Conservation (phyloP, 2,797 vertebrate species). For the Liasis olivaceus region DNA sequence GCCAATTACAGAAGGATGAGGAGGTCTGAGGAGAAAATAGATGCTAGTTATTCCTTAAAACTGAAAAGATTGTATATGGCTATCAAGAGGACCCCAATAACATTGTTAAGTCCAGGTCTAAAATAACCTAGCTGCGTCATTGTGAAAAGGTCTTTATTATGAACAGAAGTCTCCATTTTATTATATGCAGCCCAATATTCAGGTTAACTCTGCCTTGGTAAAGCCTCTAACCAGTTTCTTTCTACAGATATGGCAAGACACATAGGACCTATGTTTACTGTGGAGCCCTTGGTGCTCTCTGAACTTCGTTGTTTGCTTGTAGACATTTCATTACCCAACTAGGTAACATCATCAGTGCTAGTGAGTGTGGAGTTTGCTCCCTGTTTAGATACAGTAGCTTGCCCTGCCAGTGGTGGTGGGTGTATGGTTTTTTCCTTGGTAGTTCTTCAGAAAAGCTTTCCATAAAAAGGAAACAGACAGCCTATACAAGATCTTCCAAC, state of each 20-base stretch:
- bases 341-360: background rate
- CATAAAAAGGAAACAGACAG: too few relatives aligned
- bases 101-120: background rate
- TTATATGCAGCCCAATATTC: background rate
- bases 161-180: background rate
- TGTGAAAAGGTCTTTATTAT: background rate
- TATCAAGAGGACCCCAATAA: background rate
- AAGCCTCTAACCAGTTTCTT: background rate
- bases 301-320: background rate
- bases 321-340: background rate
- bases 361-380: too few relatives aligned
- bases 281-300: background rate
- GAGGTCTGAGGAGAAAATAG: background rate
- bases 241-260: background rate
- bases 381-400: too few relatives aligned
- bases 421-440: too few relatives aligned
- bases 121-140: background rate
- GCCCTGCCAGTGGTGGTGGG: too few relatives aligned
- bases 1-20: background rate
- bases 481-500: too few relatives aligned
- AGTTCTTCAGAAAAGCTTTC: too few relatives aligned
- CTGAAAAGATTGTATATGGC: background rate
- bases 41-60: background rate
- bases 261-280: background rate
- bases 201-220: background rate